Evolutionary conservation across 2,888 invertebrate genomes (phyloP).

Genomic region (Pseudococcus viburni): DNA sequence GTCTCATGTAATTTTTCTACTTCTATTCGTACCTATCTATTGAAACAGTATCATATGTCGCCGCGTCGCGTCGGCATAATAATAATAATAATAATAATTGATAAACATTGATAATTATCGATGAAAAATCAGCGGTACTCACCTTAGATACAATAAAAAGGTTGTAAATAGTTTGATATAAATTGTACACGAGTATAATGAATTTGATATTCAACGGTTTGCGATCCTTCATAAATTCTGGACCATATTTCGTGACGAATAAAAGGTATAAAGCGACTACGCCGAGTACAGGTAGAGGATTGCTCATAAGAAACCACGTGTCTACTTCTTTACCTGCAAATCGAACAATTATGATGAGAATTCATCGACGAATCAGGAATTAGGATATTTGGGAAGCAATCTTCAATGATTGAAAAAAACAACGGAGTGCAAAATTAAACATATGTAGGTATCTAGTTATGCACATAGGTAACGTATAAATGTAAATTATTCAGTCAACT

Average conservation of each 20-base stretch:
- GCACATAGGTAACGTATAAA: too few relatives aligned
- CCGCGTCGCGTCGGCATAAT: not conserved
- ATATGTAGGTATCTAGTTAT: too few relatives aligned
- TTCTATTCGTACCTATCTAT: not conserved
- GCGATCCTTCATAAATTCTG: constrained; percentile 76
- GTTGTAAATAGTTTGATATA: constrained; percentile 90
- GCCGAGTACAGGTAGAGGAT: constrained; percentile 77
- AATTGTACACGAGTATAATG: constrained; percentile 78
- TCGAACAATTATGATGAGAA: not conserved
- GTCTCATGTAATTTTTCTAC: too few relatives aligned
- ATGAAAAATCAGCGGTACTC: constrained; percentile 47
- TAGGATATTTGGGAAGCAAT: too few relatives aligned
- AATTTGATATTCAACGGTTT: constrained; percentile 73
- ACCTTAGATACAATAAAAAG: constrained; percentile 76
- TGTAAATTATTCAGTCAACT: not conserved
- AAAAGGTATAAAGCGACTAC: constrained; percentile 78
- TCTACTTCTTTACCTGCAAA: constrained; percentile 78
- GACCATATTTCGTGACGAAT: constrained; percentile 81
- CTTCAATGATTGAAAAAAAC: too few relatives aligned
- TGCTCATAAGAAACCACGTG: constrained; percentile 78
- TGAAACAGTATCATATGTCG: not conserved
- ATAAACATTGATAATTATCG: not conserved
- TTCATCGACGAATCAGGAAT: not conserved
- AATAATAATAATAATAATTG: not conserved
- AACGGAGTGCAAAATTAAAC: too few relatives aligned